Evolutionary conservation across 2,888 invertebrate species (phyloP).

Genomic region (Panopea generosa): DNA sequence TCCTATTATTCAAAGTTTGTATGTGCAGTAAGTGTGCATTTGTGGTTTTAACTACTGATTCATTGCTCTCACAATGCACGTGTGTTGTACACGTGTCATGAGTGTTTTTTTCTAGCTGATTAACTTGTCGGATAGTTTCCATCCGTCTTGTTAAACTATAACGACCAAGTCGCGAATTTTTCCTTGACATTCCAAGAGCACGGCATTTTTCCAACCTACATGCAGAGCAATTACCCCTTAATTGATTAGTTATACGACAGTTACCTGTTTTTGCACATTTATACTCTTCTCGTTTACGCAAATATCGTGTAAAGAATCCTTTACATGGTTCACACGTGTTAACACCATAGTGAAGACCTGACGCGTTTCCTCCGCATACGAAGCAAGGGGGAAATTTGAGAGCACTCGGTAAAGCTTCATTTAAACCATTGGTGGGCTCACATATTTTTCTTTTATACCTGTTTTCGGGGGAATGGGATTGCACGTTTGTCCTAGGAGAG

Average conservation of each 20-base stretch:
- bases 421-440: too few relatives aligned
- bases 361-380: constrained; percentile 51
- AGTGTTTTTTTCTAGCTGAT: constrained; percentile 21
- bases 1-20: neutral
- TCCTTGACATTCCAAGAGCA: constrained; percentile 55
- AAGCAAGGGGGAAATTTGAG: constrained; percentile 53
- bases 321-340: constrained; percentile 64
- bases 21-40: neutral
- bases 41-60: too few relatives aligned
- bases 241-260: constrained; percentile 46
- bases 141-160: constrained; percentile 52
- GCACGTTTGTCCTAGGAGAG: too few relatives aligned
- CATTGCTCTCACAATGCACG: too few relatives aligned
- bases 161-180: constrained; percentile 51
- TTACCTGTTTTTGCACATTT: constrained; percentile 48
- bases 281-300: constrained; percentile 38
- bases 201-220: constrained; percentile 55
- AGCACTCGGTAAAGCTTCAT: constrained; percentile 5
- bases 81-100: neutral
- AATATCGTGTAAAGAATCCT: constrained; percentile 56
- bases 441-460: too few relatives aligned
- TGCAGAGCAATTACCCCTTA: constrained; percentile 54
- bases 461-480: too few relatives aligned
- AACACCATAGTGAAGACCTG: constrained; percentile 56
- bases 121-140: constrained; percentile 49